Base-by-base conservation (phyloP, 2,113 vertebrate genomes). In the Sisor rabdophorus region DNA sequence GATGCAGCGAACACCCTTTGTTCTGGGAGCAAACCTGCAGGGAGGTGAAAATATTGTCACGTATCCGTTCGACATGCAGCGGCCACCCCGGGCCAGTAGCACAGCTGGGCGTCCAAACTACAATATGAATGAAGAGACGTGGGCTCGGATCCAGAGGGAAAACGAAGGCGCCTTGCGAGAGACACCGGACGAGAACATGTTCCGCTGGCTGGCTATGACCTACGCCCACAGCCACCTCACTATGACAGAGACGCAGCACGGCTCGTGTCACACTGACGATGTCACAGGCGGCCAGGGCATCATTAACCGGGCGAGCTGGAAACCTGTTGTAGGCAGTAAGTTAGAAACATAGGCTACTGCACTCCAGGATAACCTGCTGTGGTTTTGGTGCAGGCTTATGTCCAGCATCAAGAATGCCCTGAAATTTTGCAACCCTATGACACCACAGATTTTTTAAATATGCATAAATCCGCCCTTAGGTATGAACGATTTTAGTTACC, bases 401-500 rank as follows among this genome's bases (percentile, higher is more conserved):
- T n/a, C n/a, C n/a, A n/a, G n/a, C n/a, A n/a, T n/a, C n/a, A n/a
- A n/a, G n/a, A 44, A 44, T 7, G 1, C 8, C 40, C 8, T 44
- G 5, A 6, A 10, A 44, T 44, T 44, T 44, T 44, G 40, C 9
- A 10, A 44, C 5, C 40, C 40, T 44, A 44, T 44, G 40, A 4
- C 40, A 44, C 40, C 32, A 47, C 11, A 17, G 48, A 22, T 36
- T 17, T 32, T 20, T 72, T 10, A 32, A 32, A 52, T 86, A 32
- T 30, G 82, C 60, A 84, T n/a, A n/a, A n/a, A 44, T 44, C 9
- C 72, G 85, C 64, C 20, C 22, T n/a, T 87, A 99, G 97, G 97
- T 88, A 97, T 99, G 89, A 98, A 98, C 52, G 97, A 99, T 80
- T 99, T 99, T 90, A 99, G 97, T 86, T 99, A 98, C 76, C 90